These are phyloP conservation scores for Aspidiotus rigidus DNA, from an alignment of 2,888 invertebrate genomes.

Conservation along the genomic window DNA sequence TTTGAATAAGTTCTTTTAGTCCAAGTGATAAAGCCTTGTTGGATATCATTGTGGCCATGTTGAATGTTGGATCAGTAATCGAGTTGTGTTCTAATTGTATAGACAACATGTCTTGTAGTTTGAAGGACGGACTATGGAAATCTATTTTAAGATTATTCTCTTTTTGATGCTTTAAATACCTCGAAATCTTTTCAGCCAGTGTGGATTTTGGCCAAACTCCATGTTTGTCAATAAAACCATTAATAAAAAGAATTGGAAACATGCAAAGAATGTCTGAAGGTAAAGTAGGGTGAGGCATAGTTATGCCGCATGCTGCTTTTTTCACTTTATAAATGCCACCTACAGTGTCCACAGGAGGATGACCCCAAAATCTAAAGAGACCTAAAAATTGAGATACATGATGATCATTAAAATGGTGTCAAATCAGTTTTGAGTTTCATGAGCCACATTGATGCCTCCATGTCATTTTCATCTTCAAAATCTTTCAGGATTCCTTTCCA, in stretches of 20 bases:
- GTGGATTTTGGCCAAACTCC: neutral
- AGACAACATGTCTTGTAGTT: neutral
- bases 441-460: neutral
- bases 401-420: neutral
- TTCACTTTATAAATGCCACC: neutral
- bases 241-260: neutral
- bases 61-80: neutral
- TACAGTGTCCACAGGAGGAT: neutral
- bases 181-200: neutral
- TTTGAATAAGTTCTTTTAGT: neutral
- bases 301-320: neutral
- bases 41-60: neutral
- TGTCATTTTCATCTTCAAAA: neutral
- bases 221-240: neutral
- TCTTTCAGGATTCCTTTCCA: neutral
- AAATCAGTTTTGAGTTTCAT: neutral
- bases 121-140: neutral
- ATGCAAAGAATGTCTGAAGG: neutral
- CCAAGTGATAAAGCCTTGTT: neutral
- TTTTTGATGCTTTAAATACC: neutral
- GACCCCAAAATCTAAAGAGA: neutral
- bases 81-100: neutral
- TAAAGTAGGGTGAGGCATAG: neutral
- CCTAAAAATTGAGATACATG: neutral
- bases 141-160: neutral